Evolutionary conservation across 2,888 invertebrate species (phyloP), one percentile per base, ranked within the genome.

Genomic region (Ametastegia equiseti): DNA sequence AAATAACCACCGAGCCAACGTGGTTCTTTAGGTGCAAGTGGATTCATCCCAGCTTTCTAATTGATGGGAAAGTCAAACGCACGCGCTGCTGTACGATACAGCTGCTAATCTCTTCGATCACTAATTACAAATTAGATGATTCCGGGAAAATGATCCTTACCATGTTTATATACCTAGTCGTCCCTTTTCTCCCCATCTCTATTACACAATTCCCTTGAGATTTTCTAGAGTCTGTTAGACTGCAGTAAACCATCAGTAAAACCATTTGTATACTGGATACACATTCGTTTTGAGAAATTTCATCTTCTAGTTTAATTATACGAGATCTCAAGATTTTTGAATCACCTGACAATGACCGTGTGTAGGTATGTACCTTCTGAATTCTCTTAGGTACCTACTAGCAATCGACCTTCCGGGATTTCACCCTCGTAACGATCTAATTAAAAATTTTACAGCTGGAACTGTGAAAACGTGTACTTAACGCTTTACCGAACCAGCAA

Each of bases 31-130:
- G n/a, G 33, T 33, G 27, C 63, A n/a, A n/a, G n/a, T 15, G 30
- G 33, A 33, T 63, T 63, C 63, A 63, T n/a, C 63, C 63, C 13
- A 13, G n/a, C 30, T 33, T 63, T 63, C 63, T 63, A 63, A 63
- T 63, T 63, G 63, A 63, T 63, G n/a, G 15, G 33, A 15, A 63
- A 30, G 63, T 63, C 30, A 30, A 63, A 63, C 33, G 30, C 63
- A 63, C 6, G 23, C 23, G 23, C 23, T 23, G 9, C 54, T 23
- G 54, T 54, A 4, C 23, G 54, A 54, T 23, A 54, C 54, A 54
- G 54, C 54, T n/a, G n/a, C n/a, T 54, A 54, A 54, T 54, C 54
- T 23, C n/a, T n/a, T n/a, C n/a, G n/a, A n/a, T n/a, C 9, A 11
- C 23, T 23, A 54, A 54, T 54, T 54, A 54, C 19, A 23, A 54